These are phyloP conservation scores for Phlogophora meticulosa DNA, from an alignment of 2,888 invertebrate species.

Conservation along the genomic window DNA sequence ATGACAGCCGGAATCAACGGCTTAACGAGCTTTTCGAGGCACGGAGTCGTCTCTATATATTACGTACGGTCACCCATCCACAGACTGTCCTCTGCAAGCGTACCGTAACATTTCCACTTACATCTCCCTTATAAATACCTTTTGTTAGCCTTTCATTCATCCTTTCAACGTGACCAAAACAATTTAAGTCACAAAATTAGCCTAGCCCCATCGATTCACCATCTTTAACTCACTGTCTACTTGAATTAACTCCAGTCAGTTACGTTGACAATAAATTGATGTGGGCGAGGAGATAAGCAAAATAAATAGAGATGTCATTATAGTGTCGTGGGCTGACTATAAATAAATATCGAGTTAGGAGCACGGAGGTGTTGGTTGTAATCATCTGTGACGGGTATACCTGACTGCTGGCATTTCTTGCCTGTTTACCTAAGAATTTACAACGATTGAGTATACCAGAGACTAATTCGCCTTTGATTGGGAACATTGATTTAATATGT, in stretches of 20 bases:
- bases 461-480: no score
- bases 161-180: no score
- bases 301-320: constrained; percentile 61
- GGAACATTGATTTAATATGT: no score
- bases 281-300: constrained; percentile 55
- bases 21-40: no score
- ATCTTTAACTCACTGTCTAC: constrained; percentile 42
- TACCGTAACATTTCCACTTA: no score
- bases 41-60: no score
- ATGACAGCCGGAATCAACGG: no score
- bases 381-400: constrained; percentile 54
- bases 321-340: constrained; percentile 43
- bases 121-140: no score
- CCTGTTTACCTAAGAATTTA: not conserved
- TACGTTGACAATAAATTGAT: constrained; percentile 48
- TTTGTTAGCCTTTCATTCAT: no score
- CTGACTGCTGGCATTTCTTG: constrained; percentile 12
- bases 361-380: constrained; percentile 38
- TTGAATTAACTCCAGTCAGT: constrained; percentile 50
- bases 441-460: constrained; percentile 6
- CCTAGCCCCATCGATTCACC: not conserved
- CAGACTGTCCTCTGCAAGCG: no score
- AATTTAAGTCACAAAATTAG: not conserved
- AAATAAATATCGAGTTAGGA: constrained; percentile 60
- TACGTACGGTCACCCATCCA: no score